Conservation (phyloP, 2,113 vertebrate genomes). For the Vireo altiloquus region DNA sequence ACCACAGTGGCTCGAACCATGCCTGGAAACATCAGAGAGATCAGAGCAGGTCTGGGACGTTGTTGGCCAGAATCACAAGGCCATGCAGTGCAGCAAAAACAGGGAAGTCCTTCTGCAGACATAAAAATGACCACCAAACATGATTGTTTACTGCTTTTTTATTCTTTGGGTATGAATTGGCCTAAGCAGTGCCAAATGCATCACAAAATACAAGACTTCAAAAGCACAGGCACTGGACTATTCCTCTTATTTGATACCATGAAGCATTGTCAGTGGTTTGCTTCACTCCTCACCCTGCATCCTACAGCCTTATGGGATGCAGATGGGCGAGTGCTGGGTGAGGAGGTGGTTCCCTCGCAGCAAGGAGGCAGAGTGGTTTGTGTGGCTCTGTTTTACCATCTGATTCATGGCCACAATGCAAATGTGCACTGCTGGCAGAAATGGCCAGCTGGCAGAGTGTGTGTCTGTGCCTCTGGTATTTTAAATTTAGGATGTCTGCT, state of each 20-base stretch:
- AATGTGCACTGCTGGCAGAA: neutral
- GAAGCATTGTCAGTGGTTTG: neutral
- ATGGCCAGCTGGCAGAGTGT: conserved; percentile 15
- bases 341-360: rapidly evolving
- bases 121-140: neutral
- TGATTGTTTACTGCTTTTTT: neutral
- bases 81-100: neutral
- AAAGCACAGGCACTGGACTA: neutral
- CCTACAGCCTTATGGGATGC: neutral
- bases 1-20: neutral
- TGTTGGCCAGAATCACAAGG: neutral
- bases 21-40: neutral
- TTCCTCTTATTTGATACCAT: neutral
- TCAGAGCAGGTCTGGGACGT: neutral
- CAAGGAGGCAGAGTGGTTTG: neutral
- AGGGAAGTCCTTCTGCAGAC: rapidly evolving
- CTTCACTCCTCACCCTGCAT: neutral
- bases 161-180: rapidly evolving
- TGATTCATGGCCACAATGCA: neutral
- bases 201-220: neutral
- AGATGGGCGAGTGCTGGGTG: rapidly evolving
- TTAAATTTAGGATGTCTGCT: neutral
- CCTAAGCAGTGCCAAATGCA: neutral
- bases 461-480: neutral
- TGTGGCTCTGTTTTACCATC: neutral